Percentiles rank a stretch among this genome's conserved stretches.
These are phyloP conservation scores for Xestia xanthographa DNA, from an alignment of 2,888 invertebrate species.

Conservation along the genomic window DNA sequence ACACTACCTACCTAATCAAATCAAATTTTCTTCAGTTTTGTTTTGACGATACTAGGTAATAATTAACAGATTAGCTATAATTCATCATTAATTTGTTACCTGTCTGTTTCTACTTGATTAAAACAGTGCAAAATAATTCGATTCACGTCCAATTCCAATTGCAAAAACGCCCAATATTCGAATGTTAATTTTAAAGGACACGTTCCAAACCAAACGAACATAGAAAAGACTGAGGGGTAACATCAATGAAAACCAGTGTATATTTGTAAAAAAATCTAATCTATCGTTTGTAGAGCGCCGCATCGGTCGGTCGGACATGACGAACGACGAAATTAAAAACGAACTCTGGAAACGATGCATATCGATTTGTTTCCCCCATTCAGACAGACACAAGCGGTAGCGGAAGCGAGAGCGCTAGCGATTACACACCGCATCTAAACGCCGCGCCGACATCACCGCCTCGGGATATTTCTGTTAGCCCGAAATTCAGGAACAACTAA, in stretches of 20 bases:
- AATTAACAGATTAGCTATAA: neutral
- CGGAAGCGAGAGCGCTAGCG: slow-evolving; percentile 13
- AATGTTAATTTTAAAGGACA: slow-evolving; percentile 14
- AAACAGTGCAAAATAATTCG: neutral
- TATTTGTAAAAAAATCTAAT: slow-evolving; percentile 55
- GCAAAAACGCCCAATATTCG: neutral
- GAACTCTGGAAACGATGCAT: slow-evolving; percentile 61
- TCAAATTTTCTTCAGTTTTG: no score
- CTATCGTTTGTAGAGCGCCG: slow-evolving; percentile 48
- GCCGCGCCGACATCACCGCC: slow-evolving; percentile 36
- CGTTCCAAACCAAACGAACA: slow-evolving; percentile 19
- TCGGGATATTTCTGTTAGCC: slow-evolving; percentile 51
- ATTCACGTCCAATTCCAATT: neutral
- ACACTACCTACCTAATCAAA: no score
- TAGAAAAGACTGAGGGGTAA: slow-evolving; percentile 28
- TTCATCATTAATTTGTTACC: neutral
- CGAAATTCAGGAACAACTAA: slow-evolving; percentile 52
- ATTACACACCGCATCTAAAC: slow-evolving; percentile 42
- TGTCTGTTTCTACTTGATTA: slow-evolving; percentile 1
- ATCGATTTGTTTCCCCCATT: slow-evolving; percentile 67
- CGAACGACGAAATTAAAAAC: slow-evolving; percentile 73
- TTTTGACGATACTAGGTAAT: neutral
- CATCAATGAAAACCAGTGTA: slow-evolving; percentile 51
- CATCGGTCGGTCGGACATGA: slow-evolving; percentile 54
- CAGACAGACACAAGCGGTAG: slow-evolving; percentile 30